These are phyloP conservation scores for Pammene aurita DNA, from an alignment of 2,888 invertebrate genomes.

Conservation along the genomic window DNA sequence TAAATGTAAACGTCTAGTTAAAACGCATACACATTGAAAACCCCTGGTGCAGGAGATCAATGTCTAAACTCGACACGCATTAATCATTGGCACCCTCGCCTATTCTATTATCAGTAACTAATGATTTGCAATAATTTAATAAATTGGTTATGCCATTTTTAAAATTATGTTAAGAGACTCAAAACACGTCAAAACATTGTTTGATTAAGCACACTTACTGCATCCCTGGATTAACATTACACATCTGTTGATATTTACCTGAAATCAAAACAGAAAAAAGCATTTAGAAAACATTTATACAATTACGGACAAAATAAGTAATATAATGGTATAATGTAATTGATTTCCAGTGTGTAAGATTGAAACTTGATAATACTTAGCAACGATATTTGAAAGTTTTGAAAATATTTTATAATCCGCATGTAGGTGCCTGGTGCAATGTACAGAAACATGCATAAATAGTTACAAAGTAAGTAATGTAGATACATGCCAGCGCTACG, in stretches of 20 bases:
- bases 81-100: slow-evolving; percentile 58
- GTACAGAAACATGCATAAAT: too few relatives aligned
- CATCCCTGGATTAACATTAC: background rate
- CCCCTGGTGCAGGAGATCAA: slow-evolving; percentile 44
- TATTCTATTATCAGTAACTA: slow-evolving; percentile 51
- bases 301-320: background rate
- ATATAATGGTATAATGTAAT: too few relatives aligned
- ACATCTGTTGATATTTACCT: slow-evolving; percentile 48
- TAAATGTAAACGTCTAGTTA: slow-evolving; percentile 15
- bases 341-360: too few relatives aligned
- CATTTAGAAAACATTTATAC: background rate
- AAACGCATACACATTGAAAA: slow-evolving; percentile 45
- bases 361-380: too few relatives aligned
- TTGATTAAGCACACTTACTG: slow-evolving; percentile 32
- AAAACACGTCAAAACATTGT: slow-evolving; percentile 27
- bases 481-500: background rate
- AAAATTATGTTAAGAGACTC: slow-evolving; percentile 10
- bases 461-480: too few relatives aligned
- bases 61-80: slow-evolving; percentile 50
- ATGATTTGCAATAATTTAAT: slow-evolving; percentile 57
- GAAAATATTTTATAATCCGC: too few relatives aligned
- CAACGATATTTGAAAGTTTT: too few relatives aligned
- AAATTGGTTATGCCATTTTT: slow-evolving; percentile 51
- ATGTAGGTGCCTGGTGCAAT: too few relatives aligned
- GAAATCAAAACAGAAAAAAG: slow-evolving; percentile 47